Conservation (phyloP, 1,140 invertebrate genomes). For the Apis dorsata region DNA sequence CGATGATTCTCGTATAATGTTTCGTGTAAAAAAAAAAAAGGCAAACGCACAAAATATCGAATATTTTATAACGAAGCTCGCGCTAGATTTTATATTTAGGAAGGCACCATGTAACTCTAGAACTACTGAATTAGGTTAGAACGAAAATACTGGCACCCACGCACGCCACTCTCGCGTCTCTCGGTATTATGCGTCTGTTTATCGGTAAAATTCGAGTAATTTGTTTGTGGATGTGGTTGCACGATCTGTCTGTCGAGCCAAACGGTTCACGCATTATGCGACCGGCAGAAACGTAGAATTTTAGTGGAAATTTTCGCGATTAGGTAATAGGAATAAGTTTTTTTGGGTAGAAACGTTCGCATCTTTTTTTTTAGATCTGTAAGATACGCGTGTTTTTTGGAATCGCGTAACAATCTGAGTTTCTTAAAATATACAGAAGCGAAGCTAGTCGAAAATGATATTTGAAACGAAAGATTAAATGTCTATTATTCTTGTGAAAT, state of each 20-base stretch:
- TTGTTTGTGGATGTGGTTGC: neutral
- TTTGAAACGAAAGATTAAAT: neutral
- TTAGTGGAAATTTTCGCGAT: too few species aligned
- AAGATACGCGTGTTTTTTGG: neutral
- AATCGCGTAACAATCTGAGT: neutral
- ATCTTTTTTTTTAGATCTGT: neutral
- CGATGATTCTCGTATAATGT: too few species aligned
- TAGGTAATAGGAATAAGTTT: neutral
- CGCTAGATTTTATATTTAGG: slow-evolving; percentile 79
- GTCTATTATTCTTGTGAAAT: neutral
- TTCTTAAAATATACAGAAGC: slow-evolving; percentile 21
- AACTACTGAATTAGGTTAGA: slow-evolving; percentile 78
- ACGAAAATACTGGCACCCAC: slow-evolving; percentile 74
- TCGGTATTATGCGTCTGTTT: slow-evolving; percentile 53
- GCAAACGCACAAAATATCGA: neutral
- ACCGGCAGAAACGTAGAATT: too few species aligned
- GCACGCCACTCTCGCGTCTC: slow-evolving; percentile 50
- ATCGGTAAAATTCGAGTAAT: slow-evolving; percentile 29
- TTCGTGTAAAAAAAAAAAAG: neutral
- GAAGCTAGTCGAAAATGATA: neutral
- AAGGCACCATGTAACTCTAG: slow-evolving; percentile 73
- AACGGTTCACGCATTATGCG: neutral
- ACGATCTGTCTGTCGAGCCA: neutral
- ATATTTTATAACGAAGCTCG: slow-evolving; percentile 66
- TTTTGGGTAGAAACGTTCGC: neutral